Evolutionary conservation across 2,113 vertebrate genomes (phyloP).

Genomic region (Rhea pennata): DNA sequence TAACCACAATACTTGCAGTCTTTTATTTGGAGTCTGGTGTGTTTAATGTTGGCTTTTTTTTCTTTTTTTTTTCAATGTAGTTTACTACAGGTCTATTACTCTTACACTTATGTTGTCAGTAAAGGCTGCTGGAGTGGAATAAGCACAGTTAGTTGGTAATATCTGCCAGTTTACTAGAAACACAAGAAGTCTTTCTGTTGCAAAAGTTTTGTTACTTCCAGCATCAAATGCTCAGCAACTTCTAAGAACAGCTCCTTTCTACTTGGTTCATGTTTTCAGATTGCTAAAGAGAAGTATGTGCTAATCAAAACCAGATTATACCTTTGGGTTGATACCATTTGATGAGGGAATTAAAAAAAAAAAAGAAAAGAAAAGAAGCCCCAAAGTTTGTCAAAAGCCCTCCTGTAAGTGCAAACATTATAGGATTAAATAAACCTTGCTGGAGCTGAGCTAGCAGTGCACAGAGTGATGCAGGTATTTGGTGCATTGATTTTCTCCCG

Average conservation of each 20-base stretch:
- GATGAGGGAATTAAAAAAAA: neutral
- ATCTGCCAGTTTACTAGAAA: slow-evolving; percentile 11
- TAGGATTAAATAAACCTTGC: neutral
- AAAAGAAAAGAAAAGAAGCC: neutral
- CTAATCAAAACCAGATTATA: neutral
- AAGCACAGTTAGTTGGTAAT: neutral
- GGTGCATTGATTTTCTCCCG: neutral
- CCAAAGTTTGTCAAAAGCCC: neutral
- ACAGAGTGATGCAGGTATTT: neutral
- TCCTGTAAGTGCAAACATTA: neutral
- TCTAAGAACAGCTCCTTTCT: neutral
- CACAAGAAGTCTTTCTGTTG: neutral
- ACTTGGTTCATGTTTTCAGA: neutral
- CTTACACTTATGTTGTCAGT: neutral
- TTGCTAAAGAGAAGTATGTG: neutral
- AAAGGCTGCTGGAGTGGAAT: neutral
- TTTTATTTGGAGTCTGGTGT: neutral
- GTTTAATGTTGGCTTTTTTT: neutral
- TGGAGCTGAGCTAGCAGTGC: neutral
- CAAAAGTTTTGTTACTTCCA: neutral
- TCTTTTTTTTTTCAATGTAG: neutral
- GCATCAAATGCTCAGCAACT: neutral
- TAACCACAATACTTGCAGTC: neutral
- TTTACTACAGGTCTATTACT: neutral
- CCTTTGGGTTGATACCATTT: neutral